A percentile compares a stretch with the other conserved stretches of the same genome.
These are phyloP conservation scores for Drosophila helvetica DNA, from an alignment of 2,888 invertebrate species.

Conservation along the genomic window DNA sequence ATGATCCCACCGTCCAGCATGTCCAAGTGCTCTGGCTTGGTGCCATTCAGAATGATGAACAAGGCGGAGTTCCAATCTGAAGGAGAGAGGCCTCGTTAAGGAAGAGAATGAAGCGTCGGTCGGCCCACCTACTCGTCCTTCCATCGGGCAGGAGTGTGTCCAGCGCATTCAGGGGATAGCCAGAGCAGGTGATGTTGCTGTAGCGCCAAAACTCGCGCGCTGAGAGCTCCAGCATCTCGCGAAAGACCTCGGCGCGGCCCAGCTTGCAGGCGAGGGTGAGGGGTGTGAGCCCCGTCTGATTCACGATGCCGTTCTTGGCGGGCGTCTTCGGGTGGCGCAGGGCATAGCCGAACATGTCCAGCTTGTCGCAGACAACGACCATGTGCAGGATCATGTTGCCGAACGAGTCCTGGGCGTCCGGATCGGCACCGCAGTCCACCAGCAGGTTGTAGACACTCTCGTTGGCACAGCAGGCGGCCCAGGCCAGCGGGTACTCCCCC, in stretches of 20 bases:
- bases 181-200: slow-evolving; percentile 99
- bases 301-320: slow-evolving; percentile 95
- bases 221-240: slow-evolving; percentile 98
- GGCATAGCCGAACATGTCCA: slow-evolving; percentile 99
- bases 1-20: slow-evolving; percentile 99
- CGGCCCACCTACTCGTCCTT: slow-evolving; percentile 90
- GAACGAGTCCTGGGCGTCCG: slow-evolving; percentile 97
- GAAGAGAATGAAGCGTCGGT: not conserved
- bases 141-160: slow-evolving; percentile 98
- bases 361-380: slow-evolving; percentile 98
- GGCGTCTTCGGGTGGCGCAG: slow-evolving; percentile 96
- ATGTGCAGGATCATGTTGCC: slow-evolving; percentile 99
- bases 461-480: slow-evolving; percentile 98
- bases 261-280: slow-evolving; percentile 98
- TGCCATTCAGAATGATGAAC: slow-evolving; percentile 98
- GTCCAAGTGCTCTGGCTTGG: slow-evolving; percentile 98
- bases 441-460: slow-evolving; percentile 98
- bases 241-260: slow-evolving; percentile 97
- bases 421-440: slow-evolving; percentile 95
- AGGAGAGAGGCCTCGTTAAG: no score
- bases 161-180: slow-evolving; percentile 97
- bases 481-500: slow-evolving; percentile 98
- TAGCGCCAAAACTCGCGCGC: slow-evolving; percentile 99
- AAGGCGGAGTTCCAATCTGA: slow-evolving; percentile 99
- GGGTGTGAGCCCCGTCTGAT: slow-evolving; percentile 95